Evolutionary conservation across 2,113 vertebrate species (phyloP).

Genomic region (Smithornis capensis): DNA sequence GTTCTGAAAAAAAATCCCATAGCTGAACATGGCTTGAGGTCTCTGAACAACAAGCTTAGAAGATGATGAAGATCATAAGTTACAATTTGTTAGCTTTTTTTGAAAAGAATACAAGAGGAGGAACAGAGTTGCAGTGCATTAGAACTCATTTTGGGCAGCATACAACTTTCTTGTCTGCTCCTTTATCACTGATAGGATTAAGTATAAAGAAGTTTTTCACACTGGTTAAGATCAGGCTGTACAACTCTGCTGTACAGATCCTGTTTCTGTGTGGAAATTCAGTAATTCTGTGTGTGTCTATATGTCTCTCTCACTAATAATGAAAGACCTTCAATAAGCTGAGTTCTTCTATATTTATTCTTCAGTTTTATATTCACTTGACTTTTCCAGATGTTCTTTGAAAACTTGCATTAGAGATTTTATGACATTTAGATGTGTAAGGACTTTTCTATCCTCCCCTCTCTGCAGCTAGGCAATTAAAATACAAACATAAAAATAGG

Average conservation of each 20-base stretch:
- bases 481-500: not conserved
- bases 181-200: not conserved
- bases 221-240: not conserved
- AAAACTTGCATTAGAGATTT: not conserved
- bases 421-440: not conserved
- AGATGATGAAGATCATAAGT: fast-evolving
- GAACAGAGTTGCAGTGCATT: not conserved
- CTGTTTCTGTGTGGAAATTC: not conserved
- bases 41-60: not conserved
- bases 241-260: too few relatives aligned
- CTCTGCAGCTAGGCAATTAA: not conserved
- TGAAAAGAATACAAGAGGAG: not conserved
- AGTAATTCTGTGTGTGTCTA: not conserved
- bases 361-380: not conserved
- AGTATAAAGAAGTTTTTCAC: not conserved
- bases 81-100: not conserved
- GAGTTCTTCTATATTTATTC: not conserved
- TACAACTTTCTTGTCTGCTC: not conserved
- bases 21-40: not conserved
- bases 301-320: not conserved
- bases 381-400: not conserved
- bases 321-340: not conserved
- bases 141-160: not conserved
- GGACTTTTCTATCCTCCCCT: not conserved
- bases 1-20: not conserved